Conservation (phyloP, 2,888 invertebrate species). For the Agriopis leucophaearia region DNA sequence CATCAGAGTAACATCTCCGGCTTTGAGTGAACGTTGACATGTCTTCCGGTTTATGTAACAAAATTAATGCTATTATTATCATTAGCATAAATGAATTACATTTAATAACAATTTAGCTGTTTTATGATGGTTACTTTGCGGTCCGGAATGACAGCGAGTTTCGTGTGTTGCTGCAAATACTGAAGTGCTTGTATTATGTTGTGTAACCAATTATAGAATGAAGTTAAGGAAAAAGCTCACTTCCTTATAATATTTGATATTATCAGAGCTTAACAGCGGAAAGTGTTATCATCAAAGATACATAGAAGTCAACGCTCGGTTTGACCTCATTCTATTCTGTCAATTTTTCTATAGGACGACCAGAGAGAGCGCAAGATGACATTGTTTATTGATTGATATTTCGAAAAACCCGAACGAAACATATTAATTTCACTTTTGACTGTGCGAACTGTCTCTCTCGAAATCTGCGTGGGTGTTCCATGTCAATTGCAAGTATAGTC, state of each 20-base stretch:
- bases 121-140: slow-evolving; percentile 44
- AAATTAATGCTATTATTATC: slow-evolving; percentile 57
- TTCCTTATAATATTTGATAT: background rate
- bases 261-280: background rate
- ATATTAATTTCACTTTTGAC: no score
- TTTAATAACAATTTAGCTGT: slow-evolving; percentile 48
- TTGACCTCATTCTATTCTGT: no score
- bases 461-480: no score
- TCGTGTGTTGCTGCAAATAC: slow-evolving; percentile 9
- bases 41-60: slow-evolving; percentile 56
- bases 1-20: slow-evolving; percentile 18
- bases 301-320: no score
- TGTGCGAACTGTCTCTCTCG: no score
- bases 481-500: no score
- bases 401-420: no score
- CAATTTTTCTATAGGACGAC: no score
- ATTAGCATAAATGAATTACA: slow-evolving; percentile 59
- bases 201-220: slow-evolving; percentile 14
- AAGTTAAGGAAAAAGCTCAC: background rate
- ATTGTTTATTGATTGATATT: no score
- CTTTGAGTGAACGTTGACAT: slow-evolving; percentile 38
- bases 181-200: slow-evolving; percentile 4
- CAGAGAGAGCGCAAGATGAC: no score
- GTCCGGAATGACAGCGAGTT: slow-evolving; percentile 22
- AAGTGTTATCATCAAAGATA: background rate